These are phyloP conservation scores for Pimephales promelas DNA, from an alignment of 2,113 vertebrate genomes.

Conservation along the genomic window DNA sequence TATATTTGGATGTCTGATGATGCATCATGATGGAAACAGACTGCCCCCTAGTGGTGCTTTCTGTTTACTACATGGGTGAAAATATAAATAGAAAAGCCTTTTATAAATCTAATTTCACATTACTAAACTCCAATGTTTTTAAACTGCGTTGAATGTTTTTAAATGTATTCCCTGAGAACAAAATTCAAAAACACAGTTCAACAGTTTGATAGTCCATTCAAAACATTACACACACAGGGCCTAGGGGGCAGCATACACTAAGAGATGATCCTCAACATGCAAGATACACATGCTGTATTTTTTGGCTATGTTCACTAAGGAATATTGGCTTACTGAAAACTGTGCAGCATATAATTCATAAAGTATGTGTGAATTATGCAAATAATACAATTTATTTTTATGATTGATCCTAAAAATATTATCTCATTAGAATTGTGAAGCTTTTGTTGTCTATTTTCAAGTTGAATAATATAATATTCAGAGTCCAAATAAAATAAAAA, in stretches of 20 bases:
- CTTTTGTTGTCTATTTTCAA: no score
- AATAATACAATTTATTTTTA: no score
- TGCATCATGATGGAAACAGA: not conserved
- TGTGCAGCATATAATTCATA: not conserved
- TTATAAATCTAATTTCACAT: not conserved
- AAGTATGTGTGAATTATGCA: not conserved
- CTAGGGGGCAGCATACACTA: not conserved
- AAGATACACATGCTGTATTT: not conserved
- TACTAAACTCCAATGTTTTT: not conserved
- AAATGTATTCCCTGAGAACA: not conserved
- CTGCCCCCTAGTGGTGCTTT: conserved; percentile 2
- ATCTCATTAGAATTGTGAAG: no score
- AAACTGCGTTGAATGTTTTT: not conserved
- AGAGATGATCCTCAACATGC: not conserved
- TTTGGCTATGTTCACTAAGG: not conserved
- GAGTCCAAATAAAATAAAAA: no score
- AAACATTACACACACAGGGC: not conserved
- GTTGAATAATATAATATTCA: no score
- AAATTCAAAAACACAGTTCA: not conserved
- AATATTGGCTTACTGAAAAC: not conserved
- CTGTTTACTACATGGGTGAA: not conserved
- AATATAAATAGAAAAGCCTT: not conserved
- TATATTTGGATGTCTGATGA: not conserved
- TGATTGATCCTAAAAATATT: no score
- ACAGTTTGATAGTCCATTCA: not conserved